Base-by-base conservation (phyloP, 2,113 vertebrate species). In the Daphoenositta chrysoptera region DNA sequence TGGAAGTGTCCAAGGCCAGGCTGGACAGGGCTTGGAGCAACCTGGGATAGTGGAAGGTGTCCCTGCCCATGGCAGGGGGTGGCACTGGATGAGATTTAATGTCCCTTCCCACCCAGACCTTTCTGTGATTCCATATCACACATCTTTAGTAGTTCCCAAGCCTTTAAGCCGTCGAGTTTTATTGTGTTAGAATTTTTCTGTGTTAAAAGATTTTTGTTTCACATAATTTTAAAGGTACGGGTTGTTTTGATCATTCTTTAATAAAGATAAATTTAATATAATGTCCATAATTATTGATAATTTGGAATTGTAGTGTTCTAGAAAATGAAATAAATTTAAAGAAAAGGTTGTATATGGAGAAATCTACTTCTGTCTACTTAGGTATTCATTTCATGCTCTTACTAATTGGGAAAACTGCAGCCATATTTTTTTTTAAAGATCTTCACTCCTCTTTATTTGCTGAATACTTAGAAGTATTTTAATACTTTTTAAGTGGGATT, bases 1-100 rank as follows among this genome's bases (percentile, higher is more conserved):
- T 70, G 73, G 56, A 2, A 79, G 13, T 40, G 40, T 14, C 30
- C 73, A 47, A 70, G 40, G 28, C 47, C 65, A 47, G 56, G 53
- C 0, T 69, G 64, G 63, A 56, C 0, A 0, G 7, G 27, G 19
- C 6, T 28, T 77, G 83, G 56, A 47, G 1, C 19, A n/a, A 0
- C 8, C 19, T 87, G 73, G n/a, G 23, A 2, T 0, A 13, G 39
- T 47, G 73, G 56, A 5, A 70, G 10, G 1, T 53, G 73, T 47
- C 40, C 6, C 24, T 78, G 47, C 8, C 33, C 47, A 54, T 47
- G 39, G 28, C 39, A n/a, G 39, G 15, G 7, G 8, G 0, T 44
- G 23, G 47, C 0, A 69, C 0, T 0, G 22, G 64, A 4, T 39
- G 54, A 45, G 0, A 8, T 87, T 70, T 40, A 2, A n/a, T 2